Percentiles rank a stretch among this genome's conserved stretches.
phyloP scores from a whole-genome alignment of 2,797 vertebrate genomes.

The Acipenser transmontanus region DNA sequence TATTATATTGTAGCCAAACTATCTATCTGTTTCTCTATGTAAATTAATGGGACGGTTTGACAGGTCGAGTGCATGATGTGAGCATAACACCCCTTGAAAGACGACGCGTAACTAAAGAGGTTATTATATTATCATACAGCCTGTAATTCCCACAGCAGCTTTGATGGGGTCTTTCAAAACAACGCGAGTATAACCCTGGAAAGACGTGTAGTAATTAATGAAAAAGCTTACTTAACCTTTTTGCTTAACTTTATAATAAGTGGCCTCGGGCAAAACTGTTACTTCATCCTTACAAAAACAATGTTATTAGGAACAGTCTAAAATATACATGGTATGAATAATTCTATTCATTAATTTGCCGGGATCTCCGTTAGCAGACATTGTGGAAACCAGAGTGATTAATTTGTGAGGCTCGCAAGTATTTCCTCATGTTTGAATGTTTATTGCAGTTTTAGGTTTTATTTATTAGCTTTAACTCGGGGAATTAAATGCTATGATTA shows the following conservation, averaged over 20 bases:
- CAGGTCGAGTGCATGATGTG: not conserved
- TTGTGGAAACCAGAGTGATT: constrained; percentile 65
- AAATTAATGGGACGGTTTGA: not conserved
- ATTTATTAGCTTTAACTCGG: constrained; percentile 62
- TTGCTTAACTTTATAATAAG: constrained; percentile 61
- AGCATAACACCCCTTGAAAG: not conserved
- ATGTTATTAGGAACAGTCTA: constrained; percentile 64
- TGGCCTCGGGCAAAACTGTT: constrained; percentile 59
- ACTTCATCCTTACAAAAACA: constrained; percentile 74
- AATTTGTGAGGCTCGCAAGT: constrained; percentile 63
- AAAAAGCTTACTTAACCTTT: constrained; percentile 60
- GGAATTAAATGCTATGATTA: constrained; percentile 31
- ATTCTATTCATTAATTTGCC: constrained; percentile 74
- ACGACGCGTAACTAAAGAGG: constrained; percentile 5
- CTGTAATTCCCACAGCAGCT: constrained; percentile 25
- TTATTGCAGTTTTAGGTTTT: constrained; percentile 66
- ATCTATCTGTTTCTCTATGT: not conserved
- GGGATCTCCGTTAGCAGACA: constrained; percentile 61
- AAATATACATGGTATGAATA: constrained; percentile 69
- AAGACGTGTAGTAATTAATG: constrained; percentile 57
- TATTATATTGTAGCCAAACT: too few relatives aligned
- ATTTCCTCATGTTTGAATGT: constrained; percentile 67
- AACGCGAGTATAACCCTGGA: constrained; percentile 43
- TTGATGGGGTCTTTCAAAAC: constrained; percentile 31
- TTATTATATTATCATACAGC: constrained; percentile 13